phyloP scores from a whole-genome alignment of 2,888 invertebrate species.

The Diabrotica balteata region DNA sequence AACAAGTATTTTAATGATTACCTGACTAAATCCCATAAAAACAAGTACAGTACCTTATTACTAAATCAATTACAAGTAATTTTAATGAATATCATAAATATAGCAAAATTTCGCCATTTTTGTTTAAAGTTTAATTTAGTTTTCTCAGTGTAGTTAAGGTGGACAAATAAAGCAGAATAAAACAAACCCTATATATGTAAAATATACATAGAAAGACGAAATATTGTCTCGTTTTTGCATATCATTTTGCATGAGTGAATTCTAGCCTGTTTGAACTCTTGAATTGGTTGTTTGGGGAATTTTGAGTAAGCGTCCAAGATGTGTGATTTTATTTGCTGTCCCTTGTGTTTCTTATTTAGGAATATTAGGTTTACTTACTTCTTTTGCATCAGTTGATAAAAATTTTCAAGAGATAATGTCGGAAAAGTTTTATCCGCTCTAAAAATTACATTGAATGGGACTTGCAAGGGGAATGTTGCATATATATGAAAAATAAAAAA shows the following conservation, averaged over 20 bases:
- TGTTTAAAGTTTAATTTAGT: neutral
- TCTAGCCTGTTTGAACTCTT: conserved; percentile 54
- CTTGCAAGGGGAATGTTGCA: too few species aligned
- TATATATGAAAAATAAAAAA: too few species aligned
- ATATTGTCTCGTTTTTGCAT: conserved; percentile 47
- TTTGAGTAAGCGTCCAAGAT: conserved; percentile 45
- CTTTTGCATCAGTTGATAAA: neutral
- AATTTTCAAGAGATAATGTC: too few species aligned
- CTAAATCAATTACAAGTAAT: too few species aligned
- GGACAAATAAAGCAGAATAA: conserved; percentile 27
- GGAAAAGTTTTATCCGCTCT: too few species aligned
- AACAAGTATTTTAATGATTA: too few species aligned
- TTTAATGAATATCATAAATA: too few species aligned
- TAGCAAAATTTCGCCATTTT: too few species aligned
- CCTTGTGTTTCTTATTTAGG: conserved; percentile 38
- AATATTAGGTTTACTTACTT: conserved; percentile 26
- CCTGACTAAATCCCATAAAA: too few species aligned
- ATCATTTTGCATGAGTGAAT: conserved; percentile 57
- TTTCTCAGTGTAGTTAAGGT: conserved; percentile 22
- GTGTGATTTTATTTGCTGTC: conserved; percentile 56
- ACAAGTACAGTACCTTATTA: too few species aligned
- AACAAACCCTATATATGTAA: conserved; percentile 12
- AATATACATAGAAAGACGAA: conserved; percentile 29
- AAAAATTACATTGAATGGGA: too few species aligned
- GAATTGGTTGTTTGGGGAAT: conserved; percentile 48